These are phyloP conservation scores for Phorcus lineatus DNA, from an alignment of 2,888 invertebrate genomes.

Conservation along the genomic window DNA sequence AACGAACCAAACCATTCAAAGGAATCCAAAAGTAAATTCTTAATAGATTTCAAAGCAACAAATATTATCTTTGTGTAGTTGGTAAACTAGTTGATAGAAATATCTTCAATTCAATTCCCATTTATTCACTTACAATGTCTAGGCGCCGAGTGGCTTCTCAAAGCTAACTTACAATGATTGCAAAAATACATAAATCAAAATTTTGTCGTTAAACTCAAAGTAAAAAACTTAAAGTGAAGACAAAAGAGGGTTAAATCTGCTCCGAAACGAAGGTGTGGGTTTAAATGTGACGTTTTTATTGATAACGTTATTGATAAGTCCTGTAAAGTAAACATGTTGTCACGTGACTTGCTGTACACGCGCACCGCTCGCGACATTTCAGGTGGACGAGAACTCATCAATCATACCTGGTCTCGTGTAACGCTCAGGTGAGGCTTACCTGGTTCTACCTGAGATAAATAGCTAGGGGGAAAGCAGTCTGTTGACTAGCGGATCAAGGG, in stretches of 20 bases:
- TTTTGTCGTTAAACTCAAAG: background rate
- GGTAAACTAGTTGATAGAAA: too few relatives aligned
- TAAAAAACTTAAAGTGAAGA: background rate
- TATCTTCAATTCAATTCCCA: too few relatives aligned
- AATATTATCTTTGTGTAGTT: too few relatives aligned
- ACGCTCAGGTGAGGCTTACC: background rate
- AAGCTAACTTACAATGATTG: too few relatives aligned
- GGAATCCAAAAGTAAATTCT: too few relatives aligned
- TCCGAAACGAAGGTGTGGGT: background rate
- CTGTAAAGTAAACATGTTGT: background rate
- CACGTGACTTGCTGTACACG: slow-evolving; percentile 6
- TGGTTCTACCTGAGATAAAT: background rate
- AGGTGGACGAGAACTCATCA: background rate
- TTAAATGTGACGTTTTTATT: slow-evolving; percentile 12
- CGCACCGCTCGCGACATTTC: slow-evolving; percentile 2
- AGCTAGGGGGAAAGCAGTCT: background rate
- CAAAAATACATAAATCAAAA: too few relatives aligned
- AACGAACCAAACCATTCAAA: too few relatives aligned
- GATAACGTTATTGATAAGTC: slow-evolving; percentile 15
- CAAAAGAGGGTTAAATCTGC: background rate
- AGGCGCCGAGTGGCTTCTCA: too few relatives aligned
- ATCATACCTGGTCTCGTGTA: background rate
- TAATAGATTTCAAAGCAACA: too few relatives aligned
- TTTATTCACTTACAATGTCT: too few relatives aligned
- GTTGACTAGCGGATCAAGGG: slow-evolving; percentile 7